Conservation (phyloP, 1,140 invertebrate genomes). For the Macrotrachela quadricornifera region DNA sequence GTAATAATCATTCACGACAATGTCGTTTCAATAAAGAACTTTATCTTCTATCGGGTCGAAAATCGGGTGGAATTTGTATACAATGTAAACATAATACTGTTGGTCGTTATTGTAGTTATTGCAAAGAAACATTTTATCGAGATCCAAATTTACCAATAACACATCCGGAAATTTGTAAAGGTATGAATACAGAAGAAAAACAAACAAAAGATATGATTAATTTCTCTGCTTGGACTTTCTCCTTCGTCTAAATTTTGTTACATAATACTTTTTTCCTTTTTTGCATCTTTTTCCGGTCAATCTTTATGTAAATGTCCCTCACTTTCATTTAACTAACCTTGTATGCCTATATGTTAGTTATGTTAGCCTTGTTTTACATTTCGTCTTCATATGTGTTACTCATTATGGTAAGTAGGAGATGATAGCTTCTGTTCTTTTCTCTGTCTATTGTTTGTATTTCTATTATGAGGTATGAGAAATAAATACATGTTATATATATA, state of each 20-base stretch:
- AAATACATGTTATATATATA: too few species aligned
- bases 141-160: constrained; percentile 71
- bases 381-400: not conserved
- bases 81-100: constrained; percentile 88
- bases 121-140: constrained; percentile 81
- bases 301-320: too few species aligned
- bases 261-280: too few species aligned
- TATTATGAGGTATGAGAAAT: too few species aligned
- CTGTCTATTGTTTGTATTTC: too few species aligned
- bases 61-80: constrained; percentile 76
- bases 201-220: too few species aligned
- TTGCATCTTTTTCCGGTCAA: too few species aligned
- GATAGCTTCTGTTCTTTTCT: too few species aligned
- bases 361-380: not conserved
- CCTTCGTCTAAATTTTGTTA: too few species aligned
- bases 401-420: not conserved
- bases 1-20: constrained; percentile 5
- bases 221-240: too few species aligned
- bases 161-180: constrained; percentile 89
- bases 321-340: too few species aligned
- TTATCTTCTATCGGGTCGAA: constrained; percentile 2
- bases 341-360: too few species aligned
- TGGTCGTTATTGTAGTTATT: constrained; percentile 87
- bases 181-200: constrained; percentile 34
- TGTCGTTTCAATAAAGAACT: constrained; percentile 9